Evolutionary conservation across 2,113 vertebrate genomes (phyloP).

Genomic region (Indri indri): DNA sequence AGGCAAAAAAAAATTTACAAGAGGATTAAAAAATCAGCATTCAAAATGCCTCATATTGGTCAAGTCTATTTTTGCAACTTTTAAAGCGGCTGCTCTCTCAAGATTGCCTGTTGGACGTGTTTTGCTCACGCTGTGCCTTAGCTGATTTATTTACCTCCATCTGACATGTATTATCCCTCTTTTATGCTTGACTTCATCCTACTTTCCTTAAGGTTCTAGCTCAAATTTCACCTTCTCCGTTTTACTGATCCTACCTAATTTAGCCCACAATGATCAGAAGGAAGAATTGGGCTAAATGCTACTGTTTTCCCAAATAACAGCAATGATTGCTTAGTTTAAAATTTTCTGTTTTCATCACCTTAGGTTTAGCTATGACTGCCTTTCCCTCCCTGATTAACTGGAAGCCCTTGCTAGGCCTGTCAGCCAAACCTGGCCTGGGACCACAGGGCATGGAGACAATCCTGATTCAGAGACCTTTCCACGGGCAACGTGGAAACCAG

Average conservation of each 20-base stretch:
- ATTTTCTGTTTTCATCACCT: slow-evolving; percentile 23
- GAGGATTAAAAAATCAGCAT: neutral
- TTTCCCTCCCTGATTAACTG: neutral
- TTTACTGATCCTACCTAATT: neutral
- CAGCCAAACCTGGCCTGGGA: neutral
- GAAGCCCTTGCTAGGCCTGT: neutral
- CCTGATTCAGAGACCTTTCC: neutral
- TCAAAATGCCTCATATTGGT: neutral
- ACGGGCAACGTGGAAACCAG: neutral
- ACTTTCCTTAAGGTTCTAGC: neutral
- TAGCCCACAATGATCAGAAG: neutral
- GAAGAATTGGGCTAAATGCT: slow-evolving; percentile 9
- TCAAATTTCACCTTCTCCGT: slow-evolving; percentile 19
- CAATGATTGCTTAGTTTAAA: neutral
- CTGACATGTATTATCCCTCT: neutral
- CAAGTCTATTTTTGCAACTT: neutral
- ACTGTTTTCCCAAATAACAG: slow-evolving; percentile 5
- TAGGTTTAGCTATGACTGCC: neutral
- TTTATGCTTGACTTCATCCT: slow-evolving; percentile 15
- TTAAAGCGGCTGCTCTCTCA: neutral
- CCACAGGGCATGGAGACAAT: neutral
- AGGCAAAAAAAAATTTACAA: neutral
- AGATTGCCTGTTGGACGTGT: neutral
- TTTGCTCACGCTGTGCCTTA: neutral
- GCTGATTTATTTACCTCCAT: neutral